Evolutionary conservation across 1,140 invertebrate genomes (phyloP).

Genomic region (Drosophila lowei): DNA sequence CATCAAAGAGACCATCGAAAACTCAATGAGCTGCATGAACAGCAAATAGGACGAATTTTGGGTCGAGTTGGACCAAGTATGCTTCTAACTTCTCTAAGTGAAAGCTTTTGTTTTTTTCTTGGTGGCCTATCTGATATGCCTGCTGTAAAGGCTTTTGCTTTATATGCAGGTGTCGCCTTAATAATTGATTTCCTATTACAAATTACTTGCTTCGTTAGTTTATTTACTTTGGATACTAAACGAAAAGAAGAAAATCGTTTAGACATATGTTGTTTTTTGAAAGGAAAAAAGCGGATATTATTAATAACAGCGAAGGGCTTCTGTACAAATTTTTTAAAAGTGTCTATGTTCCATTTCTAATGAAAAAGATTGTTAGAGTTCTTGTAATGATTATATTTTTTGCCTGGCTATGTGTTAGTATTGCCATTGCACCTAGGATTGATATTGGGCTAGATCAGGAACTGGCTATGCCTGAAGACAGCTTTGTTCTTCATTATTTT

Average conservation of each 20-base stretch:
- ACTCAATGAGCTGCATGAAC: slow-evolving; percentile 89
- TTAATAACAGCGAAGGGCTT: slow-evolving; percentile 87
- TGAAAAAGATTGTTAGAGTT: slow-evolving; percentile 90
- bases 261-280: slow-evolving; percentile 93
- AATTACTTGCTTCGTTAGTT: slow-evolving; percentile 97
- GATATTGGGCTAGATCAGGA: slow-evolving; percentile 98
- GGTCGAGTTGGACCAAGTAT: slow-evolving; percentile 98
- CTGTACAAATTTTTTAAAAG: slow-evolving; percentile 94
- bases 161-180: slow-evolving; percentile 98
- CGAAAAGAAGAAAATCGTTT: slow-evolving; percentile 91
- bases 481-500: slow-evolving; percentile 97
- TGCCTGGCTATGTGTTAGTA: slow-evolving; percentile 94
- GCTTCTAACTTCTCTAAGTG: slow-evolving; percentile 95
- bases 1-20: slow-evolving; percentile 88
- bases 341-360: slow-evolving; percentile 93
- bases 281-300: slow-evolving; percentile 87
- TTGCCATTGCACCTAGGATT: slow-evolving; percentile 93
- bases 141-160: slow-evolving; percentile 97
- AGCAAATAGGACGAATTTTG: slow-evolving; percentile 95
- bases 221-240: slow-evolving; percentile 94
- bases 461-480: slow-evolving; percentile 98
- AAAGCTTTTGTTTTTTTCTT: slow-evolving; percentile 98
- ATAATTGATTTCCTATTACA: slow-evolving; percentile 98
- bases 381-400: slow-evolving; percentile 93
- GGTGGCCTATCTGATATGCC: slow-evolving; percentile 98